Conservation (phyloP, 2,113 vertebrate genomes). For the Cranoglanis bouderius region DNA sequence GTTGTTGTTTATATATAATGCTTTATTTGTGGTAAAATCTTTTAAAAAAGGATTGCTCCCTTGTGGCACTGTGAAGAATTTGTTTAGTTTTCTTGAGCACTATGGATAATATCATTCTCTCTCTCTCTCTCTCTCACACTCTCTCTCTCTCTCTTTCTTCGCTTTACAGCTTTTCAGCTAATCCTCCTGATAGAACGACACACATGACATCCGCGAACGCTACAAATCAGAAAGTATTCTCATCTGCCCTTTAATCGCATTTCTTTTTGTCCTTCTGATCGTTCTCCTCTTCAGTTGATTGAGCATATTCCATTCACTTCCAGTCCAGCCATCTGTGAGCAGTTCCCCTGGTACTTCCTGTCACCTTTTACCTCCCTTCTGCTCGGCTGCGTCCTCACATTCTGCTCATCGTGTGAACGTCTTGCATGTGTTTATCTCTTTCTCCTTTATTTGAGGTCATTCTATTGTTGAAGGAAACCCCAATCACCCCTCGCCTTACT, state of each 20-base stretch:
- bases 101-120: not conserved
- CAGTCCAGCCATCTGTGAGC: constrained; percentile 21
- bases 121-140: too few species aligned
- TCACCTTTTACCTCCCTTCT: constrained; percentile 30
- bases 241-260: not conserved
- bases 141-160: not conserved
- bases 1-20: too few species aligned
- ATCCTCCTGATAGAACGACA: not conserved
- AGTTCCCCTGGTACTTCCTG: constrained; percentile 28
- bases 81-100: not conserved
- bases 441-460: constrained; percentile 31
- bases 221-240: not conserved
- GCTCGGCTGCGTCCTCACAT: constrained; percentile 19
- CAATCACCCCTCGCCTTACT: constrained; percentile 62
- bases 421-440: constrained; percentile 11
- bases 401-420: not conserved
- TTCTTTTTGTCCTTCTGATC: constrained; percentile 30
- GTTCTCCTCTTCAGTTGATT: constrained; percentile 11
- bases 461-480: constrained; percentile 64
- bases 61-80: not conserved
- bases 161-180: not conserved
- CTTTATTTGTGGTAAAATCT: not conserved
- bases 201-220: not conserved
- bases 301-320: not conserved
- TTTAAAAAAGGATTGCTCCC: not conserved